Evolutionary conservation across 64 coral and sea anemone species (phyloP), one percentile per base, ranked within the genome.

Genomic region (Montipora efflorescens): DNA sequence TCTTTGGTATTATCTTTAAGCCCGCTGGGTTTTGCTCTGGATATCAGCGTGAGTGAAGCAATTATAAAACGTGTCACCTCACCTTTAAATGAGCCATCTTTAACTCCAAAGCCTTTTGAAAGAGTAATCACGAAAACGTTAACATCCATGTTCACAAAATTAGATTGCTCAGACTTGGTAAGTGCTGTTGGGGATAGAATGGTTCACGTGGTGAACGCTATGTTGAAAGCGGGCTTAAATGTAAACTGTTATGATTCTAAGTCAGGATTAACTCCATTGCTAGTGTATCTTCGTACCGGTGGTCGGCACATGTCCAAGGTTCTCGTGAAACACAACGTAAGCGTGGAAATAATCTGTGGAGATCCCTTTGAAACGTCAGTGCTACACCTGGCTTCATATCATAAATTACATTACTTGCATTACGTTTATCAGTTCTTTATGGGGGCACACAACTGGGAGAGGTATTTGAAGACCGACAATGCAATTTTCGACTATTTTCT

Each of bases 291-390:
- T 8, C 88, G 80, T 3, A 19, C 10, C 2, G 96, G 96, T 16
- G 96, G 96, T 2, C 93, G 96, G 36, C 89, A 97, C 80, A 88
- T 97, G 48, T 89, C 96, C 23, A 97, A 95, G 62, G 76, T 97
- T n/a, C 86, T 97, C 36, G 84, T 51, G 16, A 93, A 94, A 87
- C 90, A 82, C 76, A 75, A 87, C 21, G 69, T 80, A 10, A 28
- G 23, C 10, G 25, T 94, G 2, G 25, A 92, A 2, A 88, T 97
- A 2, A 73, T 4, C 7, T 97, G 96, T 86, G 77, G 43, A 20
- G 80, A 95, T 70, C 47, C 18, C 0, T 95, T 97, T 86, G 79
- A 89, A 5, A 48, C 51, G 0, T 97, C 96, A 2, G 72, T 59
- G 7, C 72, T 95, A 8, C 93, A 97, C 50, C 79, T 97, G 20